A percentile compares a stretch with the other conserved stretches of the same genome.
Evolutionary conservation across 2,113 vertebrate species (phyloP).

Genomic region (Gobiocypris rarus): DNA sequence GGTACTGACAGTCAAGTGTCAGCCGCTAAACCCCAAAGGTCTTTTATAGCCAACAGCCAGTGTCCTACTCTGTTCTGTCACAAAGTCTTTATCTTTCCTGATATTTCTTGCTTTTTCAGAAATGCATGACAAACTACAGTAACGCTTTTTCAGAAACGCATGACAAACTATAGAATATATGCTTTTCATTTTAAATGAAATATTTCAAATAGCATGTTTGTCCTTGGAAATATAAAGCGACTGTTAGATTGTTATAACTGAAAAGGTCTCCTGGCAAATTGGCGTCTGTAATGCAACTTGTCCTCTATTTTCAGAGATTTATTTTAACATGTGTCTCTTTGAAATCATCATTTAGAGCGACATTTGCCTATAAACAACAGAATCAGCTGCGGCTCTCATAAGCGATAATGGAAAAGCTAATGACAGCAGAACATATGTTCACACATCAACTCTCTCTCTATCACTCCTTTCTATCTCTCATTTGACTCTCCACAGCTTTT

Average conservation of each 20-base stretch:
- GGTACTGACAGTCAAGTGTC: slow-evolving; percentile 19
- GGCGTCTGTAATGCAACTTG: slow-evolving; percentile 36
- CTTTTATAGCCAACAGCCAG: background rate
- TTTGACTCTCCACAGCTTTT: slow-evolving; percentile 31
- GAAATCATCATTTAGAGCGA: slow-evolving; percentile 41
- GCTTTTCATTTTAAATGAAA: background rate
- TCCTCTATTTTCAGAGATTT: slow-evolving; percentile 34
- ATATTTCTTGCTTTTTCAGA: background rate
- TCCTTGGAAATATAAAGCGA: background rate
- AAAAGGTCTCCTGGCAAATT: slow-evolving; percentile 2
- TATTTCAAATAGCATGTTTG: background rate
- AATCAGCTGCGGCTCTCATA: slow-evolving; percentile 51
- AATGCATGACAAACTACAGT: background rate
- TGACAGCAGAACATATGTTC: slow-evolving; percentile 61
- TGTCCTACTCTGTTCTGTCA: background rate
- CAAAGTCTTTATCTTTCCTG: background rate
- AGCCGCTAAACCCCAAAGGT: background rate
- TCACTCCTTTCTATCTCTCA: slow-evolving; percentile 35
- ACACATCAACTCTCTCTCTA: slow-evolving; percentile 53
- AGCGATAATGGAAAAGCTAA: slow-evolving; percentile 61
- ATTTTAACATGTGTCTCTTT: background rate
- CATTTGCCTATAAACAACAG: slow-evolving; percentile 55
- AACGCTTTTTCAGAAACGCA: background rate
- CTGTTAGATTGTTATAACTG: background rate
- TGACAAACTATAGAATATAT: background rate